Percentiles rank a stretch among this genome's conserved stretches.
phyloP scores from a whole-genome alignment of 1,140 invertebrate genomes.

The Bombus fervidus region DNA sequence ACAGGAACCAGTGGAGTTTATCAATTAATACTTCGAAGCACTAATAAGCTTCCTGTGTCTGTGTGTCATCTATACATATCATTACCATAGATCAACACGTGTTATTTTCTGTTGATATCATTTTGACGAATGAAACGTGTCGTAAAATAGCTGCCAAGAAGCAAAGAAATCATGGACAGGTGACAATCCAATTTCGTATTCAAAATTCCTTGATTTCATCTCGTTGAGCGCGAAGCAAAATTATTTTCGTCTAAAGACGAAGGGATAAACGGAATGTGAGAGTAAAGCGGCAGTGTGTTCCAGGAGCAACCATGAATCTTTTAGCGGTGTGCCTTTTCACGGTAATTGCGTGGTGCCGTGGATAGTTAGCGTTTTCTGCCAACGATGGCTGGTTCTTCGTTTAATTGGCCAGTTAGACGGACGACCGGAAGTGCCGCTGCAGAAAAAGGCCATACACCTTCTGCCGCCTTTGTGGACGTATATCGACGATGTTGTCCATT shows the following conservation, averaged over 20 bases:
- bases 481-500: neutral
- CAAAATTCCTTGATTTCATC: slow-evolving; percentile 4
- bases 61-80: neutral
- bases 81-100: neutral
- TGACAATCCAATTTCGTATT: slow-evolving; percentile 3
- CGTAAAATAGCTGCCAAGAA: too few relatives aligned
- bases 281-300: neutral
- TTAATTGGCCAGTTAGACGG: slow-evolving; percentile 64
- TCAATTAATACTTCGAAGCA: neutral
- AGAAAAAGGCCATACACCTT: slow-evolving; percentile 43
- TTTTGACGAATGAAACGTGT: neutral
- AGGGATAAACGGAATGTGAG: neutral
- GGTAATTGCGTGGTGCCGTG: slow-evolving; percentile 64
- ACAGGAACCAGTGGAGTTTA: neutral
- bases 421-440: slow-evolving; percentile 48
- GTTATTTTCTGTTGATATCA: neutral
- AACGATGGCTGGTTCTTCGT: slow-evolving; percentile 50
- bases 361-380: slow-evolving; percentile 64
- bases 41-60: neutral
- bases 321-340: slow-evolving; percentile 64
- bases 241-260: slow-evolving; percentile 50
- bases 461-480: slow-evolving; percentile 3
- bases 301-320: slow-evolving; percentile 68
- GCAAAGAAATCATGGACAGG: too few relatives aligned
- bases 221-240: slow-evolving; percentile 24